Base-by-base conservation (phyloP, 2,113 vertebrate species). In the Sinocyclocheilus anshuiensis region DNA sequence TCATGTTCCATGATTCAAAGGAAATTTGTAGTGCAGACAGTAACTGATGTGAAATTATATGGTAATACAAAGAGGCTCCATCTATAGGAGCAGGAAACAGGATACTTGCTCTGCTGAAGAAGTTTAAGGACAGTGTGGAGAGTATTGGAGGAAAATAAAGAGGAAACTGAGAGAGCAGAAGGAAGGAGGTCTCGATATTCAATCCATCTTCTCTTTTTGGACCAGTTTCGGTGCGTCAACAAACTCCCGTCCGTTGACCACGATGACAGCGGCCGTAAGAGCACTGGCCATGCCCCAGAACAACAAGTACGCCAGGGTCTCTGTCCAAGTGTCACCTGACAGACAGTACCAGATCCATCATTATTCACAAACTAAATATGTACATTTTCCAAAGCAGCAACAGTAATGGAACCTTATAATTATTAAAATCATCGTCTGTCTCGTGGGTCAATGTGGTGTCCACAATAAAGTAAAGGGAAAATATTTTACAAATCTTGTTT, bases 161-260 rank as follows among this genome's bases (percentile, higher is more conserved):
- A 87, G n/a, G 84, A 83, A 75, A 87, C 45, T 42, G 69, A 8
- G n/a, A 71, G 50, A 50, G 74, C 88, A 83, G 87, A 88, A 72
- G 92, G 88, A 89, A 94, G 93, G 90, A 90, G 94, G 92, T 45
- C 86, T 95, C 93, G 94, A 95, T 90, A 39, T 24, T 99, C 95
- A 99, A 95, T 99, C 98, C 96, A 98, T 96, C 96, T 99, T 99
- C 93, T 99, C 97, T 86, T 99, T 99, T 93, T 99, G 98, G 89
- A 99, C 98, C 89, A 99, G 92, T 91, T 96, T 98, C 72, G 98
- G 98, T 3, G 97, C 95, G 84, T 99, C 97, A 33, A 99, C 98
- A 92, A 99, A 99, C 93, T 99, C 97, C 79, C 96, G 96, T 85
- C 98, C 97, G 0, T 99, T 98, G 91, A 97, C 98, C 87, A 99